Conservation (phyloP, 2,888 invertebrate species). For the Frankliniella fusca region DNA sequence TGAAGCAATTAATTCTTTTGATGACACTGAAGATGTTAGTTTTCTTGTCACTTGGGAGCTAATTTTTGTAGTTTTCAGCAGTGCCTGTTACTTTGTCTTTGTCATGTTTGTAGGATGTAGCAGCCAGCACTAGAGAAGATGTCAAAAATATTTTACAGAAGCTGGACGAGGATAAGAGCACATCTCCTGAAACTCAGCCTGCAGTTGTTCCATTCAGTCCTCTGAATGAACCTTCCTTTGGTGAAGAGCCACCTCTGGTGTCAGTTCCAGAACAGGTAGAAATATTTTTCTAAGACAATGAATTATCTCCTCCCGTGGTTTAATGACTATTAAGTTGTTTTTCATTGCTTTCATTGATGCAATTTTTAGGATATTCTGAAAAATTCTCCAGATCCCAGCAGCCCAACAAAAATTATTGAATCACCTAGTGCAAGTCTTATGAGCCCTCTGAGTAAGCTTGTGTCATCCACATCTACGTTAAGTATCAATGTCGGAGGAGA, state of each 20-base stretch:
- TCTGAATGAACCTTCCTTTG: background rate
- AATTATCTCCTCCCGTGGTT: too few species aligned
- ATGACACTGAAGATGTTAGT: slow-evolving; percentile 5
- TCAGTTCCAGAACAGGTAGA: background rate
- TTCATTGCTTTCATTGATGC: too few species aligned
- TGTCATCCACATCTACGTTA: background rate
- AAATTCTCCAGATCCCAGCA: background rate
- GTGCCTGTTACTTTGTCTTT: background rate
- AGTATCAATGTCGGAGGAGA: slow-evolving; percentile 14
- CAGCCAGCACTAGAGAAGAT: background rate
- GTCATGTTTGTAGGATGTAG: background rate
- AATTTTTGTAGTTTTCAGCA: background rate
- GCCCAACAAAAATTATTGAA: background rate
- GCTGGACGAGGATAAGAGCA: background rate
- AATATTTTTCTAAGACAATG: background rate
- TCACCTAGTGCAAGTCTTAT: background rate
- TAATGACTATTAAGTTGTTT: too few species aligned
- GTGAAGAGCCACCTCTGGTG: background rate
- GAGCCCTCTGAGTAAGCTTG: background rate
- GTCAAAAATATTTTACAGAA: background rate
- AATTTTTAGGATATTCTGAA: too few species aligned
- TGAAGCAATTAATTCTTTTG: background rate
- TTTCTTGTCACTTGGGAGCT: background rate
- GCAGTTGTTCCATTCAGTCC: background rate
- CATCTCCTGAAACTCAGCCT: background rate